These are phyloP conservation scores for Sternarchorhynchus goeldii DNA, from an alignment of 2,797 vertebrate species.

Conservation along the genomic window DNA sequence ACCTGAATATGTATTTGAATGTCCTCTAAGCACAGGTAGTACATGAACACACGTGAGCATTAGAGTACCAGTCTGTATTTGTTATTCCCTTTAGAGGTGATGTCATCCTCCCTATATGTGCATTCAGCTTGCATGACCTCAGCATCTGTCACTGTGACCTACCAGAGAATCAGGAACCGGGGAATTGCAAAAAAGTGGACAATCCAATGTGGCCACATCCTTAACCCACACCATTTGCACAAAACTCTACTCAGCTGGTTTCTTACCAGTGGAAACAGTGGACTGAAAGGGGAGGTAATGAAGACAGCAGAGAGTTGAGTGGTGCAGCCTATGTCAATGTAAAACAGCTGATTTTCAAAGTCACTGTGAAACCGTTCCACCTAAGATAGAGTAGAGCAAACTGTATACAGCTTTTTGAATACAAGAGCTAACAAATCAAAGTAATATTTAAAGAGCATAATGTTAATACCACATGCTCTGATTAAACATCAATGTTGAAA, in stretches of 20 bases:
- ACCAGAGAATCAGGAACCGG: conserved; percentile 4
- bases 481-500: not conserved
- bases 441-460: too few species aligned
- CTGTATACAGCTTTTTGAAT: not conserved
- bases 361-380: conserved; percentile 47
- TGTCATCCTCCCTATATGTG: not conserved
- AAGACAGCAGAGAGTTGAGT: conserved; percentile 21
- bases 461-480: not conserved
- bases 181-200: not conserved
- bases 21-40: not conserved
- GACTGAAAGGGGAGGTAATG: conserved; percentile 18
- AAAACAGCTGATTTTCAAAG: conserved; percentile 24
- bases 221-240: too few species aligned
- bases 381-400: conserved; percentile 28
- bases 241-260: too few species aligned
- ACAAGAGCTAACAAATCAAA: not conserved
- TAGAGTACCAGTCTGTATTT: conserved; percentile 32
- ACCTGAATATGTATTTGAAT: not conserved
- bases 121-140: not conserved
- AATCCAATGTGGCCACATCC: not conserved
- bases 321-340: conserved; percentile 28
- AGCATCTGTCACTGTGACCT: conserved; percentile 34
- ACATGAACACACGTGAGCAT: not conserved
- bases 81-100: conserved; percentile 13
- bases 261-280: conserved; percentile 60